Evolutionary conservation across 2,888 invertebrate genomes (phyloP).

Genomic region (Gibbula magus): DNA sequence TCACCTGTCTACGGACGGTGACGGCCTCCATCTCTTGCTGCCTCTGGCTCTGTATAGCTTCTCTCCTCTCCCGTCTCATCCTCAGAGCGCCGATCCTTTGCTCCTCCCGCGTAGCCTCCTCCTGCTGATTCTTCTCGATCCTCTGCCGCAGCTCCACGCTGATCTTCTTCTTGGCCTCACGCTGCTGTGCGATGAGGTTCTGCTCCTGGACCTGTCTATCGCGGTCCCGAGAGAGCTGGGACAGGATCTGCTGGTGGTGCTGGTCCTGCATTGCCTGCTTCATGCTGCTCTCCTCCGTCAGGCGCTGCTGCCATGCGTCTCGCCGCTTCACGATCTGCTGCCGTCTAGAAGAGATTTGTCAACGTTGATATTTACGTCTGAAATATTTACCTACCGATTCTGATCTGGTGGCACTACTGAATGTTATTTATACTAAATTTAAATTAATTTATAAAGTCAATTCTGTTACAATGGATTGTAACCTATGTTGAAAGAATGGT

Average conservation of each 20-base stretch:
- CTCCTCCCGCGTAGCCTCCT: constrained; percentile 52
- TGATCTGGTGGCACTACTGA: too few relatives aligned
- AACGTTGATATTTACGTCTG: too few relatives aligned
- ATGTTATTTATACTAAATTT: too few relatives aligned
- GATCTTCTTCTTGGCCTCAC: constrained; percentile 61
- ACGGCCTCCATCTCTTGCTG: constrained; percentile 46
- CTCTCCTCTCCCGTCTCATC: constrained; percentile 57
- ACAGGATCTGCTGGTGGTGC: constrained; percentile 59
- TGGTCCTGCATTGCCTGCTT: constrained; percentile 62
- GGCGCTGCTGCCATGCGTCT: constrained; percentile 52
- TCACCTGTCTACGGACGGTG: constrained; percentile 46
- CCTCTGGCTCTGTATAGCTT: constrained; percentile 45
- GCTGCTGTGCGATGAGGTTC: constrained; percentile 50
- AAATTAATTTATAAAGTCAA: too few relatives aligned
- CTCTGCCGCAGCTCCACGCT: constrained; percentile 45
- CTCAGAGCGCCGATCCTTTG: constrained; percentile 57
- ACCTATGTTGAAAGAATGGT: too few relatives aligned
- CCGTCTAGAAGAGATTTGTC: constrained; percentile 38
- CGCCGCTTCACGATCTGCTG: constrained; percentile 52
- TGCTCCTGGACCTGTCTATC: constrained; percentile 59
- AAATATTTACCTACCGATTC: too few relatives aligned
- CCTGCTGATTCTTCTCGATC: constrained; percentile 56
- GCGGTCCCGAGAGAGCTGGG: constrained; percentile 58
- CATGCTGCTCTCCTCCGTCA: constrained; percentile 55
- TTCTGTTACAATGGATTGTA: too few relatives aligned